Percentiles rank a stretch among this genome's conserved stretches.
Evolutionary conservation across 2,113 vertebrate species (phyloP).

Genomic region (Alaudala cheleensis): DNA sequence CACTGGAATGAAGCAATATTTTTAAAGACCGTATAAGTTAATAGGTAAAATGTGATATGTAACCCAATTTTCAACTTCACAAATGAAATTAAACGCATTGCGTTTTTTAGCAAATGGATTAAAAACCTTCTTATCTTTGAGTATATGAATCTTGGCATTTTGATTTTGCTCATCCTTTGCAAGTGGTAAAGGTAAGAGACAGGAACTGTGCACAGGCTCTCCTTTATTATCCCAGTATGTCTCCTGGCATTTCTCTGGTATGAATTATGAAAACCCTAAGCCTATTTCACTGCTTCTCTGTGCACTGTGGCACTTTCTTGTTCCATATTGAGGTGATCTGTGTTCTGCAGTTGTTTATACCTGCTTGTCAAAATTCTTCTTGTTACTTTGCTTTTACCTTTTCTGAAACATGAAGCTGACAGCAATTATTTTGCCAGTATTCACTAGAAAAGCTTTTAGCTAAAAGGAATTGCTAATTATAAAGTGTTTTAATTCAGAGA

Average conservation of each 20-base stretch:
- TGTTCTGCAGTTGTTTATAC: not conserved
- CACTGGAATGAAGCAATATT: not conserved
- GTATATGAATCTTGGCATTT: not conserved
- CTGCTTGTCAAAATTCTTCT: not conserved
- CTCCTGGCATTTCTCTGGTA: not conserved
- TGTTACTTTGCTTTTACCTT: not conserved
- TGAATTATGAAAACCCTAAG: not conserved
- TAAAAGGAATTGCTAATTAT: not conserved
- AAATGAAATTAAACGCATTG: not conserved
- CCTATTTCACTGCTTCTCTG: not conserved
- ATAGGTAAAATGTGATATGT: not conserved
- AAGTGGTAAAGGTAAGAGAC: not conserved
- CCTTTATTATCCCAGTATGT: not conserved
- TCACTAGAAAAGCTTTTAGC: not conserved
- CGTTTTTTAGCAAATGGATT: not conserved
- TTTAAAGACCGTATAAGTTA: not conserved
- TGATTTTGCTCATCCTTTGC: not conserved
- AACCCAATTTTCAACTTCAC: not conserved
- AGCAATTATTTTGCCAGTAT: not conserved
- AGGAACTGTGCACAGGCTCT: not conserved
- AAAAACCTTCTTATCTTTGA: not conserved
- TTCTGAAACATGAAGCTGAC: not conserved
- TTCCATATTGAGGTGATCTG: fast-evolving
- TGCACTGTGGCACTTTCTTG: not conserved
- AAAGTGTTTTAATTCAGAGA: not conserved